Percentiles rank a stretch among this genome's conserved stretches.
These are phyloP conservation scores for Psittacula derbiana DNA, from an alignment of 2,797 vertebrate genomes.

Conservation along the genomic window DNA sequence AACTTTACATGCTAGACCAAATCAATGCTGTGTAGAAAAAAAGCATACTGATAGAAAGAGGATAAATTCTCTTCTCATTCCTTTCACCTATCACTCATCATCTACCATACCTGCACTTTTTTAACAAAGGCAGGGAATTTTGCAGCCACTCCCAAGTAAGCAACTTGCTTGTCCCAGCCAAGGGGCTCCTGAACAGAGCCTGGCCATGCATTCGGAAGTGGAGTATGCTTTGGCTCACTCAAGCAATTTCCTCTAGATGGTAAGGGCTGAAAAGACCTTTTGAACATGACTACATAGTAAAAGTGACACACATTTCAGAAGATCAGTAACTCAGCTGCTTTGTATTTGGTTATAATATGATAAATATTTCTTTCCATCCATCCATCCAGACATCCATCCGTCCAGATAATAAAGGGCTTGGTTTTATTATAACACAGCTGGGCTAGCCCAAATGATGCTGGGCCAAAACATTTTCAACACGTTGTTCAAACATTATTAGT, in stretches of 20 bases:
- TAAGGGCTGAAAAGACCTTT: neutral
- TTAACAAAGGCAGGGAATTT: neutral
- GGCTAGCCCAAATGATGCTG: neutral
- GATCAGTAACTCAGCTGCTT: neutral
- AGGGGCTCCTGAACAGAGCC: neutral
- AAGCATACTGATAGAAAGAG: neutral
- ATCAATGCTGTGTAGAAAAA: neutral
- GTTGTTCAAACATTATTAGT: neutral
- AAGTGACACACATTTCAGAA: neutral
- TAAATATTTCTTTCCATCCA: neutral
- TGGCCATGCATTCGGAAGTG: neutral
- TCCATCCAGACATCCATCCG: neutral
- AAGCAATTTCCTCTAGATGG: neutral
- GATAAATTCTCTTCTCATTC: neutral
- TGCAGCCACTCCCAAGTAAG: neutral
- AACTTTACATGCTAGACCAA: neutral
- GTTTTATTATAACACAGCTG: neutral
- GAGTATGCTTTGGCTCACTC: neutral
- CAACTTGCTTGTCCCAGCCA: neutral
- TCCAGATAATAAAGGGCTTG: neutral
- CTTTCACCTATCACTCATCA: neutral
- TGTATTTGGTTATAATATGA: neutral
- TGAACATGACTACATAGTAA: neutral
- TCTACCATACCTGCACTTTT: neutral
- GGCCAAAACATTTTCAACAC: constrained; percentile 19